A percentile compares a stretch with the other conserved stretches of the same genome.
These are phyloP conservation scores for Eustalomyia histrio DNA, from an alignment of 2,888 invertebrate species.

Conservation along the genomic window DNA sequence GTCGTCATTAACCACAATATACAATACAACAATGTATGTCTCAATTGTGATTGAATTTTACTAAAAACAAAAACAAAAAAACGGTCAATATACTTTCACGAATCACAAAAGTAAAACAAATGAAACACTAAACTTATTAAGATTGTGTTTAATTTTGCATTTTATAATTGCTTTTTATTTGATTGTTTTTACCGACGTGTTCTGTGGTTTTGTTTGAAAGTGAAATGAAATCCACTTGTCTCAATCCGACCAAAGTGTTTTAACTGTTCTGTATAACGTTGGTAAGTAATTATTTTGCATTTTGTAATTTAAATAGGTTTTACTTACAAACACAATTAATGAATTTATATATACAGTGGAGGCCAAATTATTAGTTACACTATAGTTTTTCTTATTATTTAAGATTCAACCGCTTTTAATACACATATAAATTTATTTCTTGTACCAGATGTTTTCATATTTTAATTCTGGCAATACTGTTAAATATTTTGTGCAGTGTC, in stretches of 20 bases:
- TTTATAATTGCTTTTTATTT: conserved; percentile 14
- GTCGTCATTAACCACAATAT: conserved; percentile 33
- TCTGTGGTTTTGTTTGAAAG: conserved; percentile 36
- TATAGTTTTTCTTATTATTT: too few species aligned
- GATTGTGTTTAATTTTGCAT: conserved; percentile 6
- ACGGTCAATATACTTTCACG: conserved; percentile 53
- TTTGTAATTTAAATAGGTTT: conserved; percentile 13
- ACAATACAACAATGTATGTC: neutral
- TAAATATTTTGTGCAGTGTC: too few species aligned
- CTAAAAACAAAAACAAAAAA: conserved; percentile 29
- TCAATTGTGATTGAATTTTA: conserved; percentile 30
- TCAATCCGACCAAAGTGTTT: conserved; percentile 30
- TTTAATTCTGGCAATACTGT: too few species aligned
- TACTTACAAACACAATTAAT: too few species aligned
- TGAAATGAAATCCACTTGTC: conserved; percentile 40
- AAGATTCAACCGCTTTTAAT: too few species aligned
- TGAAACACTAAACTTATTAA: conserved; percentile 5
- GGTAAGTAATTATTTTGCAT: neutral
- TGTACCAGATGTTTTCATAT: too few species aligned
- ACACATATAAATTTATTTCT: too few species aligned
- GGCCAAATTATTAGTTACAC: too few species aligned
- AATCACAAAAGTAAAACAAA: conserved; percentile 15
- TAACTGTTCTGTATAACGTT: conserved; percentile 4
- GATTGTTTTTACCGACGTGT: neutral
- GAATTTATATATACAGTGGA: too few species aligned